These are phyloP conservation scores for Pemphredon lugubris DNA, from an alignment of 2,888 invertebrate species.

Conservation along the genomic window DNA sequence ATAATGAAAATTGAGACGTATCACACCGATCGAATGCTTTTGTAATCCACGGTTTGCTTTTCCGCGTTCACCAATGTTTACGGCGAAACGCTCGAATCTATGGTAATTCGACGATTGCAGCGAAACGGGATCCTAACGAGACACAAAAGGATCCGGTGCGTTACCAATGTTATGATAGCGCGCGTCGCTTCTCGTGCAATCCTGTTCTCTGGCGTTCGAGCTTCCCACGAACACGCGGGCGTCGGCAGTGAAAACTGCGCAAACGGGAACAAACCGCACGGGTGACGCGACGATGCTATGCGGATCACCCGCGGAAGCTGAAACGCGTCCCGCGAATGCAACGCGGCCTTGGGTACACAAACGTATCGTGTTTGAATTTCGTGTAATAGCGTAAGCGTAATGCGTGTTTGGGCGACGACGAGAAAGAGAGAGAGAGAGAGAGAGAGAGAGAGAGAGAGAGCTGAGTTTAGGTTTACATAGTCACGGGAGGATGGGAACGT, in stretches of 20 bases:
- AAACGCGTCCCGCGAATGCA: conserved; percentile 1
- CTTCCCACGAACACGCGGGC: not conserved
- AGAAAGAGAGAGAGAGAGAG: too few species aligned
- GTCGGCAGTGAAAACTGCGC: conserved; percentile 14
- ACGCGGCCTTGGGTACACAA: conserved; percentile 8
- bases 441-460: too few species aligned
- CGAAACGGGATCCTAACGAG: too few species aligned
- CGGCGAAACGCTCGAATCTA: not conserved
- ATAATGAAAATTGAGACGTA: too few species aligned
- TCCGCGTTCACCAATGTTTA: not conserved
- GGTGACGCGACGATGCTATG: conserved; percentile 22
- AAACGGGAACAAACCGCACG: conserved; percentile 35
- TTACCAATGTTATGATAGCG: not conserved
- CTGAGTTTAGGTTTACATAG: too few species aligned
- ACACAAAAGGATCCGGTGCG: not conserved
- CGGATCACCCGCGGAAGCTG: conserved; percentile 21
- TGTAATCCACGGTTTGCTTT: not conserved
- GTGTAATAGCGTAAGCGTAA: not conserved
- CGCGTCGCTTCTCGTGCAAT: not conserved
- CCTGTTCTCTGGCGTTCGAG: not conserved
- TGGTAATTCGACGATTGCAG: not conserved
- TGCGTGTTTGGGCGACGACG: not conserved
- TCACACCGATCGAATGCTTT: too few species aligned
- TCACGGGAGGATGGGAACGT: not conserved
- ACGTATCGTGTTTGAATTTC: conserved; percentile 14